A percentile compares a stretch with the other conserved stretches of the same genome.
phyloP scores from a whole-genome alignment of 2,797 vertebrate genomes.

The Semaprochilodus insignis region DNA sequence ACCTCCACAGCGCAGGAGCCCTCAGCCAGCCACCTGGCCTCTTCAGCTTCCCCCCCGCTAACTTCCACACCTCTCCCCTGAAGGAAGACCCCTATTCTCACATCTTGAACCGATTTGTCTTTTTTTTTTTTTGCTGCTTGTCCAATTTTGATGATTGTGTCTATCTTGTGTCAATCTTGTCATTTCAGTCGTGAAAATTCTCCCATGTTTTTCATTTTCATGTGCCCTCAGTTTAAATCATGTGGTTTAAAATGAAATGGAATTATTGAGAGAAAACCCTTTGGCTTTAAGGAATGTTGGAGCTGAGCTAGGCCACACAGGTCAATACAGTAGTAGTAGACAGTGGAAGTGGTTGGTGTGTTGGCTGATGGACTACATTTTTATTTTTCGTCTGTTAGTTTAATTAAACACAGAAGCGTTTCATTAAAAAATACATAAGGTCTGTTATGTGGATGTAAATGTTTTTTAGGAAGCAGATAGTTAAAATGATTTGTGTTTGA shows the following conservation, averaged over 20 bases:
- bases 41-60: constrained; percentile 26
- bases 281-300: too few species aligned
- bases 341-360: too few species aligned
- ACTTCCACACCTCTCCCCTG: constrained; percentile 21
- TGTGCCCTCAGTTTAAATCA: neutral
- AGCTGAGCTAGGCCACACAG: too few species aligned
- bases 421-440: neutral
- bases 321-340: too few species aligned
- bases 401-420: neutral
- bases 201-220: neutral
- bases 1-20: constrained; percentile 41
- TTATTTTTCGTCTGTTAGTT: neutral
- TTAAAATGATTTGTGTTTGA: too few species aligned
- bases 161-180: constrained; percentile 2
- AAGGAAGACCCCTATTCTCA: constrained; percentile 36
- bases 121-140: constrained; percentile 33
- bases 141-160: constrained; percentile 14
- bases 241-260: too few species aligned
- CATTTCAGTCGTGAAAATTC: neutral
- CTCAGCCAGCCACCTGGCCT: constrained; percentile 49
- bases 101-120: constrained; percentile 28
- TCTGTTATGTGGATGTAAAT: too few species aligned
- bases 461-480: too few species aligned
- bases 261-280: too few species aligned
- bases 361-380: neutral